These are phyloP conservation scores for Sturnira hondurensis DNA, from an alignment of 2,113 vertebrate genomes.

Conservation along the genomic window DNA sequence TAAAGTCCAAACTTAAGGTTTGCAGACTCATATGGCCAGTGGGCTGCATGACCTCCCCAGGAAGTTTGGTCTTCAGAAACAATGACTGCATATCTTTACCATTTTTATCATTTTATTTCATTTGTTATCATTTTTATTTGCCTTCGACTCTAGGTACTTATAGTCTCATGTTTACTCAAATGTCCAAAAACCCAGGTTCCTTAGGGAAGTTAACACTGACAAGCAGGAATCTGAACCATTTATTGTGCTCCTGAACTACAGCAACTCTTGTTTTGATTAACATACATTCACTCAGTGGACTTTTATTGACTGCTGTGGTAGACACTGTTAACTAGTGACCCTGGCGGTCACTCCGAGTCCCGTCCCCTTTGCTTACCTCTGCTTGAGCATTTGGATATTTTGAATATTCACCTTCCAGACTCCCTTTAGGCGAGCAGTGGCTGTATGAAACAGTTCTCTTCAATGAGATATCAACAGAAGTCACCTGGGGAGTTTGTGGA, in stretches of 20 bases:
- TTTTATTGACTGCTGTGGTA: background rate
- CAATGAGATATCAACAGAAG: background rate
- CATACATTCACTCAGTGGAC: background rate
- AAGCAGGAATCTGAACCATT: background rate
- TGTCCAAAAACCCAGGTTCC: background rate
- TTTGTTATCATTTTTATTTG: background rate
- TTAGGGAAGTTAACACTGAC: background rate
- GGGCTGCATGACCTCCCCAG: background rate
- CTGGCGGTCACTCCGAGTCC: background rate
- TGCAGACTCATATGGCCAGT: background rate
- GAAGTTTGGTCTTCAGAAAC: background rate
- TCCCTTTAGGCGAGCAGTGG: background rate
- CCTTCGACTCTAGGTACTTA: background rate
- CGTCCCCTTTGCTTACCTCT: background rate
- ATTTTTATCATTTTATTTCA: background rate
- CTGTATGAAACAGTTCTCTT: background rate
- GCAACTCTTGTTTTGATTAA: background rate
- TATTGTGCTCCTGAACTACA: background rate
- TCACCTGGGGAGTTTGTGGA: background rate
- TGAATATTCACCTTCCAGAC: background rate
- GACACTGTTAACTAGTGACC: background rate
- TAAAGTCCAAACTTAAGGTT: background rate
- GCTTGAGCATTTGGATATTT: background rate
- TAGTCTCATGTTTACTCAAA: background rate
- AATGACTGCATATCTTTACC: background rate